Evolutionary conservation across 2,113 vertebrate genomes (phyloP).

Genomic region (Gobius niger): DNA sequence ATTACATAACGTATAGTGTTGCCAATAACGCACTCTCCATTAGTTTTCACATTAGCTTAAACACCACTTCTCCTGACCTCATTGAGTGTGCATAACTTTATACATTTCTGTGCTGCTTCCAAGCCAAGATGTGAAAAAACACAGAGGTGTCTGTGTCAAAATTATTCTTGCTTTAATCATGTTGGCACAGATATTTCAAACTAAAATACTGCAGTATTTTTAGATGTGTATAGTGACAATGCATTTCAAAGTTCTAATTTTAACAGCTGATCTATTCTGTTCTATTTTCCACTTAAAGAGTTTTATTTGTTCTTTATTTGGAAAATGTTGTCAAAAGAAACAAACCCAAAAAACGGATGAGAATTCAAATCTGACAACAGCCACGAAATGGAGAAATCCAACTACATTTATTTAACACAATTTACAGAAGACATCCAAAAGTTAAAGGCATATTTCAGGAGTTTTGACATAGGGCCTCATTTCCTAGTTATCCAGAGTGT

Average conservation of each 20-base stretch:
- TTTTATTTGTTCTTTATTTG: neutral
- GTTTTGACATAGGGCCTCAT: too few relatives aligned
- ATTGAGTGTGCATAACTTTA: conserved; percentile 12
- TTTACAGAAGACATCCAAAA: conserved; percentile 15
- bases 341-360: too few relatives aligned
- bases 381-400: too few relatives aligned
- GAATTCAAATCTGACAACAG: too few relatives aligned
- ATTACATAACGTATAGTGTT: conserved; percentile 11
- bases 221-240: conserved; percentile 40
- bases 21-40: conserved; percentile 21
- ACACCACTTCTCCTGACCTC: neutral
- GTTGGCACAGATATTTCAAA: neutral
- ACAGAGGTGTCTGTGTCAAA: conserved; percentile 22
- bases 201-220: conserved; percentile 43
- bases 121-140: conserved; percentile 2
- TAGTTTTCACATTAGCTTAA: conserved; percentile 17
- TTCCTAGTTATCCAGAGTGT: too few relatives aligned
- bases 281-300: conserved; percentile 5
- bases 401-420: neutral
- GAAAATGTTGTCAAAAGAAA: neutral
- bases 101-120: neutral
- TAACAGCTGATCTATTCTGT: conserved; percentile 26
- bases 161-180: neutral
- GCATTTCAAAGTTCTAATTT: conserved; percentile 25
- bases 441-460: too few relatives aligned